These are phyloP conservation scores for Florisuga fusca DNA, from an alignment of 2,797 vertebrate species.

Conservation along the genomic window DNA sequence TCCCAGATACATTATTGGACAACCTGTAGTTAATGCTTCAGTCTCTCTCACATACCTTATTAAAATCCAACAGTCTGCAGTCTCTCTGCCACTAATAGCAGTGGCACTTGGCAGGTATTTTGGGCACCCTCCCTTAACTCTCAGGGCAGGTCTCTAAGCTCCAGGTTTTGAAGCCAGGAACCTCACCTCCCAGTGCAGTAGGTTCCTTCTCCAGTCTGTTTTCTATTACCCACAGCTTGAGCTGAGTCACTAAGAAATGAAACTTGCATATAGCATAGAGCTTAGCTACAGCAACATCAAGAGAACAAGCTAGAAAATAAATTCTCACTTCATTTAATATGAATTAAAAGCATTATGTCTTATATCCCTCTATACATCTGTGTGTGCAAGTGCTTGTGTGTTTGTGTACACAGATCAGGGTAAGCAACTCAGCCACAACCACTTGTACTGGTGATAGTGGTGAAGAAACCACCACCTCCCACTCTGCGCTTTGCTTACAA, in stretches of 20 bases:
- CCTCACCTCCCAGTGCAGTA: background rate
- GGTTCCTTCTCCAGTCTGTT: background rate
- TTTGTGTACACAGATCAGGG: background rate
- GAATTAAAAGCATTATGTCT: background rate
- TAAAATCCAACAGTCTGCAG: background rate
- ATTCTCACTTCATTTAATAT: background rate
- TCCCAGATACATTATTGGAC: background rate
- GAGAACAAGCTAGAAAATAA: background rate
- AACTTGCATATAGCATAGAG: accelerated
- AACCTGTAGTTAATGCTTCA: background rate
- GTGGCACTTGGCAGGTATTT: background rate
- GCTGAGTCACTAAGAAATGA: background rate
- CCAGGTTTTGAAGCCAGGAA: background rate
- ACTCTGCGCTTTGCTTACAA: background rate
- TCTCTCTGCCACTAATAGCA: background rate
- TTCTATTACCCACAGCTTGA: background rate
- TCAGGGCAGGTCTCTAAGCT: background rate
- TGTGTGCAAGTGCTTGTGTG: accelerated
- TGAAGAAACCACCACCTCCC: background rate
- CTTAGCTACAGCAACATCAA: background rate
- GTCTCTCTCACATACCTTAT: background rate
- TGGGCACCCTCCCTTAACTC: background rate
- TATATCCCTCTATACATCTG: no score
- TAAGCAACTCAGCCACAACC: background rate
- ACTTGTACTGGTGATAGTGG: background rate